phyloP scores from a whole-genome alignment of 2,113 vertebrate species.

The Leucopsar rothschildi region DNA sequence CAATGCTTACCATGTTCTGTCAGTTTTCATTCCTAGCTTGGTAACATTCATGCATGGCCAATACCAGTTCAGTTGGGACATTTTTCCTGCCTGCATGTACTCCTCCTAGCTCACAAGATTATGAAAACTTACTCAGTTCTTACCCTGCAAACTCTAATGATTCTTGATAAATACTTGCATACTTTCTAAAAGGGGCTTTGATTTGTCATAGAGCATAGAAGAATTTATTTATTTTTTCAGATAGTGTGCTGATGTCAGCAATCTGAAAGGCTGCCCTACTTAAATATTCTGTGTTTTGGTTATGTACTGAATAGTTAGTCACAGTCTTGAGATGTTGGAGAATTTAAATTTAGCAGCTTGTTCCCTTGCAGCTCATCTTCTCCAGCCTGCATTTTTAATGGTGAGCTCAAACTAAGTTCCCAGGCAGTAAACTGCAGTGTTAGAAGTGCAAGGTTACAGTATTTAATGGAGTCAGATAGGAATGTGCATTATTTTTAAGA shows the following conservation, averaged over 20 bases:
- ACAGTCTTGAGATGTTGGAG: not conserved
- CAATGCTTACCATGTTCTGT: not conserved
- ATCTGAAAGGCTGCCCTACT: not conserved
- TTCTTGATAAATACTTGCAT: accelerated
- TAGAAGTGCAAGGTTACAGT: not conserved
- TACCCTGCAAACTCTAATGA: not conserved
- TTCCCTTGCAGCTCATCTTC: not conserved
- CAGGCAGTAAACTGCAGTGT: not conserved
- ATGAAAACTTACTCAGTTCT: not conserved
- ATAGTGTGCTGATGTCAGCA: not conserved
- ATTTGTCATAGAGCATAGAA: not conserved
- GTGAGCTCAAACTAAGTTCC: not conserved
- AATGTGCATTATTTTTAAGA: not conserved
- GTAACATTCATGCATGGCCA: not conserved
- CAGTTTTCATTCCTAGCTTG: not conserved
- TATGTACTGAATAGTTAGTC: not conserved
- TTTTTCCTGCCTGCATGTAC: not conserved
- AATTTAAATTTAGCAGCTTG: not conserved
- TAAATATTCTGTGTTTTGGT: not conserved
- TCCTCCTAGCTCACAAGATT: not conserved
- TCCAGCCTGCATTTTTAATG: not conserved
- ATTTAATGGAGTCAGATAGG: not conserved
- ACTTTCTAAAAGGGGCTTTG: not conserved
- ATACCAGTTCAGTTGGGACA: not conserved
- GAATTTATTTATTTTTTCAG: not conserved